These are phyloP conservation scores for Uropsilus gracilis DNA, from an alignment of 2,113 vertebrate genomes.

Conservation along the genomic window DNA sequence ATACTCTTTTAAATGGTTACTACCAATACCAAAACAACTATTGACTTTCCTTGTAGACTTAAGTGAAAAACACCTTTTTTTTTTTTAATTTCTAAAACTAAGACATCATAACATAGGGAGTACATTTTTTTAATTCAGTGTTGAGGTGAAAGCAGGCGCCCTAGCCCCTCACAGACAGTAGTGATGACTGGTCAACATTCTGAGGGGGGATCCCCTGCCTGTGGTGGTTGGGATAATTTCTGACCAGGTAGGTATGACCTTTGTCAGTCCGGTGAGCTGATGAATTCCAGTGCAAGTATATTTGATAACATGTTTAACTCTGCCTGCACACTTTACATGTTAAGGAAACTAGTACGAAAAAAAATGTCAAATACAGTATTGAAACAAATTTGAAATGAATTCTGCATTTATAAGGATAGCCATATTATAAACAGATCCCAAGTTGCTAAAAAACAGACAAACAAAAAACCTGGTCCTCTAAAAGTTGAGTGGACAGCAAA, in stretches of 20 bases:
- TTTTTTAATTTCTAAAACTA: neutral
- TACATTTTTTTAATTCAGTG: neutral
- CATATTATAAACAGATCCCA: neutral
- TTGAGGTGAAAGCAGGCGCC: neutral
- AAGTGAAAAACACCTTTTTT: neutral
- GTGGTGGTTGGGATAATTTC: accelerated
- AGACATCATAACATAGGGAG: neutral
- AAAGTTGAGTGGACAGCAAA: neutral
- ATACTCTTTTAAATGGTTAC: neutral
- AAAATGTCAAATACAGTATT: neutral
- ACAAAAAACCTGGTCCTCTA: neutral
- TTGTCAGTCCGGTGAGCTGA: accelerated
- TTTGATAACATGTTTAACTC: neutral
- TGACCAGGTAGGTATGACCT: accelerated
- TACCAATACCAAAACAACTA: neutral
- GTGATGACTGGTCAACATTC: accelerated
- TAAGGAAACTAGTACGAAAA: too few species aligned
- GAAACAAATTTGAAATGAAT: neutral
- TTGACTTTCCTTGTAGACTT: neutral
- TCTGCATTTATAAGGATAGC: neutral
- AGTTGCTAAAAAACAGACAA: too few species aligned
- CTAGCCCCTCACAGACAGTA: accelerated
- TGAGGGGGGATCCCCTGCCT: neutral
- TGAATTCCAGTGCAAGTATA: neutral
- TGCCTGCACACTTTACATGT: neutral